phyloP scores from a whole-genome alignment of 2,113 vertebrate genomes.

The Trematocara zebra region DNA sequence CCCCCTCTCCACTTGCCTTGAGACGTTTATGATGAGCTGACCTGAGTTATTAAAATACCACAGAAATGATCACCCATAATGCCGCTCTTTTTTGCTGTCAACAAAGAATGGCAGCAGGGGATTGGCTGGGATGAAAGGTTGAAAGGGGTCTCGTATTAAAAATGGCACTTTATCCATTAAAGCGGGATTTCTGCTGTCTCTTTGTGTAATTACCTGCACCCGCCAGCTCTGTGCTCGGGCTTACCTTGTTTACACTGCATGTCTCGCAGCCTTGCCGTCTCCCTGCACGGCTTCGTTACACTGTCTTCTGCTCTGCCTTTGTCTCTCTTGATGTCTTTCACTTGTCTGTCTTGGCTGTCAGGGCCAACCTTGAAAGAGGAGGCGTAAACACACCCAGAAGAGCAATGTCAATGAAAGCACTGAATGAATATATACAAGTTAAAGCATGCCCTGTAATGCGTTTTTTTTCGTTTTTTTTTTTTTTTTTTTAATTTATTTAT shows the following conservation, averaged over 20 bases:
- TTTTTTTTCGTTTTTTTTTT: not conserved
- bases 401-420: constrained; percentile 49
- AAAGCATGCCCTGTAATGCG: constrained; percentile 38
- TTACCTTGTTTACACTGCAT: constrained; percentile 75
- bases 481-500: too few species aligned
- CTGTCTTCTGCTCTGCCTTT: constrained; percentile 63
- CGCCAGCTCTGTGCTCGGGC: constrained; percentile 54
- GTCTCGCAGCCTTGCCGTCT: constrained; percentile 61
- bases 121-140: constrained; percentile 66
- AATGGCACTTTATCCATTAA: constrained; percentile 72
- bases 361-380: constrained; percentile 66
- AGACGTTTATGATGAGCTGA: constrained; percentile 60
- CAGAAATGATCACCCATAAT: constrained; percentile 58
- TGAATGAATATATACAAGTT: constrained; percentile 54
- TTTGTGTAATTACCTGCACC: constrained; percentile 71
- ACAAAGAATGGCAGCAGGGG: constrained; percentile 54
- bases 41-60: constrained; percentile 64
- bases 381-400: constrained; percentile 57
- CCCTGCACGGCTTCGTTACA: constrained; percentile 56
- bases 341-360: constrained; percentile 61
- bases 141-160: constrained; percentile 62
- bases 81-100: constrained; percentile 52
- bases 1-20: not conserved
- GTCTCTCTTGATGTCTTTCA: constrained; percentile 63
- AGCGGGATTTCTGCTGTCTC: constrained; percentile 65